Percentiles rank a stretch among this genome's conserved stretches.
Evolutionary conservation across 2,888 invertebrate species (phyloP).

Genomic region (Syritta pipiens): DNA sequence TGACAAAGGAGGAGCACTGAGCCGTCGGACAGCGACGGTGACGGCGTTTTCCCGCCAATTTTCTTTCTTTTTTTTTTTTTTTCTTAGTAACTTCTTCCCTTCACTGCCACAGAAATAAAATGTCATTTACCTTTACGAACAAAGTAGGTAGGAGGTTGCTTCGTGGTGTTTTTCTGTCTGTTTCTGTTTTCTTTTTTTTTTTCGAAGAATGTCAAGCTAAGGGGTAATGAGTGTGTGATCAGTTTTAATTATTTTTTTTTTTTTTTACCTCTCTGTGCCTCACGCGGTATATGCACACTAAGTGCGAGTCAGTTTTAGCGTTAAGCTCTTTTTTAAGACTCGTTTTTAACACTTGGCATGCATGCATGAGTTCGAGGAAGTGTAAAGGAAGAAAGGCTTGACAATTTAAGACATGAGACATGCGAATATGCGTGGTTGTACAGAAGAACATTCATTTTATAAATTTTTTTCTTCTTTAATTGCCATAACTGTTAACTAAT

Average conservation of each 20-base stretch:
- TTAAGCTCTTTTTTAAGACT: conserved; percentile 26
- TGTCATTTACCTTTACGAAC: conserved; percentile 61
- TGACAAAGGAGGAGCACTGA: conserved; percentile 42
- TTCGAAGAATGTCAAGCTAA: conserved; percentile 18
- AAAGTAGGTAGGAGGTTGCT: not conserved
- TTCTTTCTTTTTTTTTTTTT: not conserved
- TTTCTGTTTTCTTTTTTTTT: conserved; percentile 7
- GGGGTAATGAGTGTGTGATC: conserved; percentile 50
- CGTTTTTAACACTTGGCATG: conserved; percentile 5
- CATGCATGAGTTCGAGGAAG: conserved; percentile 59
- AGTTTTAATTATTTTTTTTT: conserved; percentile 57
- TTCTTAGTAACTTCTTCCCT: not conserved
- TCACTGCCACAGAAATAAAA: conserved; percentile 7
- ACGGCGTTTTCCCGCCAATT: conserved; percentile 31
- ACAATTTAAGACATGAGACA: conserved; percentile 14
- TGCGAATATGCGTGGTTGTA: conserved; percentile 38
- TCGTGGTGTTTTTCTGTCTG: not conserved
- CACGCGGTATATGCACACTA: conserved; percentile 40
- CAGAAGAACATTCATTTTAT: not conserved
- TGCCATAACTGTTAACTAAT: conserved; percentile 56
- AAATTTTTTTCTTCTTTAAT: conserved; percentile 8
- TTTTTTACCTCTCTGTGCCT: no score
- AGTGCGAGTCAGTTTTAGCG: conserved; percentile 25
- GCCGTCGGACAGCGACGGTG: not conserved
- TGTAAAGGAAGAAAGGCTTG: conserved; percentile 54